Base-by-base conservation (phyloP, 2,888 invertebrate species). In the Perithous albicinctus region DNA sequence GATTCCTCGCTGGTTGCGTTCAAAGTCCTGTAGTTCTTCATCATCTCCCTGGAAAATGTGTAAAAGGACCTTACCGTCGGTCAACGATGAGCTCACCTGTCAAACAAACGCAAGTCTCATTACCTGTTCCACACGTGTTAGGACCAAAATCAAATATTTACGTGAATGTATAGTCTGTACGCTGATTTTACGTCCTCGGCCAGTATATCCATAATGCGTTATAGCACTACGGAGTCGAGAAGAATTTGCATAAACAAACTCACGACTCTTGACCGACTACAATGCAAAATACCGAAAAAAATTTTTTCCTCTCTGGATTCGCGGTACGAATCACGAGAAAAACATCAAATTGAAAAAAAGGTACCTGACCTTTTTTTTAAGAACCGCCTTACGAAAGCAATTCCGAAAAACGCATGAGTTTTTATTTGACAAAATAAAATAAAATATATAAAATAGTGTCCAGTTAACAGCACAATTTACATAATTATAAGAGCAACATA, bases 141-240 rank as follows among this genome's bases (percentile, higher is more conserved):
- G n/a, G 41, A 70, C 43, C 70, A 10, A 64, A 70, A 64, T 78
- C 70, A 78, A 78, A 78, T 78, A 78, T 78, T 70, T 54, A 63
- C 70, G 20, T 63, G 69, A 67, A 63, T 63, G 38, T 29, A 54
- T 3, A 38, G 63, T 70, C n/a, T 10, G n/a, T 18, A 35, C 46
- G 56, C 32, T 38, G 12, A 35, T n/a, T 41, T 59, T 20, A 46
- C 59, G 70, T 43, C 10, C n/a, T 0, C 48, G 29, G 18, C 5
- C 15, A 7, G 10, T 43, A 12, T 41, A 46, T 59, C 18, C 41
- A 46, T 43, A 70, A 26, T 6, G 29, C 38, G 29, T 10, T 69
- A 26, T 54, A 35, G n/a, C 10, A 6, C 20, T 29, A 1, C 46
- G 12, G 5, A 32, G 32, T 26, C 6, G 51, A 38, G 7, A 12